Percentiles rank a stretch among this genome's conserved stretches.
phyloP scores from a whole-genome alignment of 2,113 vertebrate genomes.

The Athene noctua region DNA sequence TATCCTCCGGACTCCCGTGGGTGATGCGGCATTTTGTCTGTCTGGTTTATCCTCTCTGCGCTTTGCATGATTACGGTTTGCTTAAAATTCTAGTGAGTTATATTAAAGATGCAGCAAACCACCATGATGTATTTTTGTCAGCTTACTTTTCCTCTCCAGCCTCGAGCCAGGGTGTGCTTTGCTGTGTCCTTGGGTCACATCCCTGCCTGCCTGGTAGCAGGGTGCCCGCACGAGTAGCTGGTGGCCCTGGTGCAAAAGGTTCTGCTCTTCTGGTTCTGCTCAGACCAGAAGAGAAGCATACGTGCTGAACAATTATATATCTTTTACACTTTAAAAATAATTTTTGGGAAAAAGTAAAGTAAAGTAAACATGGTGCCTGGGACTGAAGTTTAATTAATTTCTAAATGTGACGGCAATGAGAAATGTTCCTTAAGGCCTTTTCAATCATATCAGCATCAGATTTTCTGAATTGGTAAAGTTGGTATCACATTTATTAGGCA shows the following conservation, averaged over 20 bases:
- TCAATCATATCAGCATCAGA: background rate
- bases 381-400: background rate
- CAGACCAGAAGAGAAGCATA: background rate
- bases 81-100: background rate
- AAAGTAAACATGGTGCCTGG: background rate
- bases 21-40: background rate
- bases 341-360: background rate
- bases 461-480: background rate
- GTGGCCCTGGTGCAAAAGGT: background rate
- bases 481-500: background rate
- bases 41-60: background rate
- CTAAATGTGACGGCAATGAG: background rate
- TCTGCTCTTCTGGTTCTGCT: background rate
- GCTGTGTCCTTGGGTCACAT: background rate
- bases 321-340: background rate
- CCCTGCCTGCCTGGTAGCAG: background rate
- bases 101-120: background rate
- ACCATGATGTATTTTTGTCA: background rate
- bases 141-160: background rate
- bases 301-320: background rate
- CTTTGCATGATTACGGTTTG: background rate
- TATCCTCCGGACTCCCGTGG: background rate
- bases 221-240: background rate
- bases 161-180: background rate
- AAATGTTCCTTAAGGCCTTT: conserved; percentile 1